Evolutionary conservation across 2,113 vertebrate species (phyloP), one percentile per base, ranked within the genome.

Genomic region (Nyctereutes procyonoides): DNA sequence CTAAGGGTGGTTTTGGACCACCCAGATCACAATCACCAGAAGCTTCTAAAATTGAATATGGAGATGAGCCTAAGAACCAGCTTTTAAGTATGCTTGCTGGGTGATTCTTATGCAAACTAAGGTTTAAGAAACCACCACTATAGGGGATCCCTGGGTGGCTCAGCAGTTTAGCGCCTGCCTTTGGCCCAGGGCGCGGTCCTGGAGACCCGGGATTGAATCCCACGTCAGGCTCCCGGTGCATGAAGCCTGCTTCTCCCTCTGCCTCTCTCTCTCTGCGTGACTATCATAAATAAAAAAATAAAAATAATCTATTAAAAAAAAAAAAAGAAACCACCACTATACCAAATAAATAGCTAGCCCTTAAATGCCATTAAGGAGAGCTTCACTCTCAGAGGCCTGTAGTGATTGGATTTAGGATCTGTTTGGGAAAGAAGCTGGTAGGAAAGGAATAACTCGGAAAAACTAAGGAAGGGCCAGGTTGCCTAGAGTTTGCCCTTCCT

Each of bases 71-170:
- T 35, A 76, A 86, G 6, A 28, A 69, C 17, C 10, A 69, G 32
- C 22, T 84, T 32, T 74, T 84, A 74, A 80, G 43, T 58, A 74
- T 38, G 22, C n/a, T 73, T 90, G 8, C 55, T 51, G 55, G 58
- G 56, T 55, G 35, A 88, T 92, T 94, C 32, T 80, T 76, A 89
- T 30, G 79, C 43, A 96, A 94, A 82, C 11, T 81, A 88, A 81
- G 22, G 8, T 38, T 58, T 79, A 84, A 67, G 55, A 65, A 86
- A 82, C 43, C 43, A 69, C 30, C 63, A 28, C 26, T 7, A 13
- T 38, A 56, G n/a, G n/a, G n/a, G n/a, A n/a, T n/a, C n/a, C n/a
- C n/a, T n/a, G n/a, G n/a, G n/a, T n/a, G n/a, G n/a, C n/a, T n/a
- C n/a, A n/a, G n/a, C n/a, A n/a, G n/a, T n/a, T n/a, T n/a, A n/a